Evolutionary conservation across 2,113 vertebrate genomes (phyloP), one percentile per base, ranked within the genome.

Genomic region (Rattus rattus): DNA sequence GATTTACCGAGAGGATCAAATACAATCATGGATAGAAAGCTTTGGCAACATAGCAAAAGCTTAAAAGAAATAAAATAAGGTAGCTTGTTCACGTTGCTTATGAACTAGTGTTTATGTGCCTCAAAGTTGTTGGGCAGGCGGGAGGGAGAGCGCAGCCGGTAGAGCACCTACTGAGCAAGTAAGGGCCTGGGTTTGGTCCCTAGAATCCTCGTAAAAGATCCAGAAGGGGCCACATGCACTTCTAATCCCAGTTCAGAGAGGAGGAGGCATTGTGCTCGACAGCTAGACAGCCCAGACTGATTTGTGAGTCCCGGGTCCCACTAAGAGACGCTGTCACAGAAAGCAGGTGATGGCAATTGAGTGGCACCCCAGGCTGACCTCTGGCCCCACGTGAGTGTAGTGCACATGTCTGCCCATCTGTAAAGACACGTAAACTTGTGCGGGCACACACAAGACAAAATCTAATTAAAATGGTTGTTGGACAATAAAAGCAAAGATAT

Each of bases 81-180:
- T 28, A n/a, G 0, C 22, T 54, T 47, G 0, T 7, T 54, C 16
- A 5, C 9, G 10, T 5, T 76, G n/a, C 65, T 36, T 70, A 19
- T 2, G 5, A 54, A 14, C 16, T 65, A 61, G 1, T 28, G 80
- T 28, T 39, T 26, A 7, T n/a, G 20, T 16, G 36, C 80, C 56
- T 61, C 36, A 26, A 7, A 39, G 39, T 39, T 26, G 13, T 10
- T 69, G 30, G 17, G 43, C 63, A 49, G 43, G 17, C 63, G 14
- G 7, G 63, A 22, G 28, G 67, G 17, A 36, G 9, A 49, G 16
- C 10, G 7, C 9, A 13, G 63, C 69, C 28, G 4, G 63, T 22
- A 3, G 3, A 47, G 28, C 5, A 3, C 26, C 20, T 33, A 20
- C 17, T 67, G 28, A 49, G 83, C 28, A 36, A 36, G 63, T 33